Percentiles rank a stretch among this genome's conserved stretches.
phyloP scores from a whole-genome alignment of 2,888 invertebrate genomes.

The Portevinia maculata region DNA sequence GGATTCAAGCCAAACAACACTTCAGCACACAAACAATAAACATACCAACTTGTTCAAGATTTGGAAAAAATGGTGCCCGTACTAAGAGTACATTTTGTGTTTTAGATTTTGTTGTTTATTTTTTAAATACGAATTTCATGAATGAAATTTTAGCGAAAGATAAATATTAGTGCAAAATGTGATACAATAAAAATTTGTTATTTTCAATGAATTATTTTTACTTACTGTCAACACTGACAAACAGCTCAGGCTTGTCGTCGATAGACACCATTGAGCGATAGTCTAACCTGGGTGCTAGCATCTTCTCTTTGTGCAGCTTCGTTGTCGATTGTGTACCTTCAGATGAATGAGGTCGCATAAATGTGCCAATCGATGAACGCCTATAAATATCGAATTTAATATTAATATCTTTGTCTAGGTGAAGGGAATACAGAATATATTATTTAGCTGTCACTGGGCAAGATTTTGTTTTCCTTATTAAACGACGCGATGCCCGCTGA shows the following conservation, averaged over 20 bases:
- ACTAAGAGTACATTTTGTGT: constrained; percentile 80
- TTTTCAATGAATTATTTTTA: constrained; percentile 77
- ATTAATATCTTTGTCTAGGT: constrained; percentile 4
- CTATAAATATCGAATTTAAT: constrained; percentile 82
- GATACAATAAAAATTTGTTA: constrained; percentile 33
- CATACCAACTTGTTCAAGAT: constrained; percentile 86
- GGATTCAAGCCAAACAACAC: neutral
- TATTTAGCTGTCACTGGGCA: neutral
- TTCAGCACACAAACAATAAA: constrained; percentile 78
- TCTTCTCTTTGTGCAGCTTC: constrained; percentile 85
- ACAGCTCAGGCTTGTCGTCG: constrained; percentile 97
- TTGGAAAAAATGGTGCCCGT: constrained; percentile 86
- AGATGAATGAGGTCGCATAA: constrained; percentile 89
- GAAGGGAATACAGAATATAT: neutral
- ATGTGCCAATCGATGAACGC: constrained; percentile 93
- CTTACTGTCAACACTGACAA: constrained; percentile 97
- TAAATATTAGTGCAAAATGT: constrained; percentile 51
- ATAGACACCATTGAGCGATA: constrained; percentile 97
- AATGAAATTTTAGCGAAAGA: constrained; percentile 38
- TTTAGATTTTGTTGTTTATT: constrained; percentile 54
- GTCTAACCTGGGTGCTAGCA: constrained; percentile 91
- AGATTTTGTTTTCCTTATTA: neutral
- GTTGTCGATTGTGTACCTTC: constrained; percentile 85
- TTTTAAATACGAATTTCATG: constrained; percentile 31
- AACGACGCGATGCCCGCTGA: constrained; percentile 12